Percentiles rank a stretch among this genome's conserved stretches.
Evolutionary conservation across 2,888 invertebrate species (phyloP).

Genomic region (Drosophila formosana): DNA sequence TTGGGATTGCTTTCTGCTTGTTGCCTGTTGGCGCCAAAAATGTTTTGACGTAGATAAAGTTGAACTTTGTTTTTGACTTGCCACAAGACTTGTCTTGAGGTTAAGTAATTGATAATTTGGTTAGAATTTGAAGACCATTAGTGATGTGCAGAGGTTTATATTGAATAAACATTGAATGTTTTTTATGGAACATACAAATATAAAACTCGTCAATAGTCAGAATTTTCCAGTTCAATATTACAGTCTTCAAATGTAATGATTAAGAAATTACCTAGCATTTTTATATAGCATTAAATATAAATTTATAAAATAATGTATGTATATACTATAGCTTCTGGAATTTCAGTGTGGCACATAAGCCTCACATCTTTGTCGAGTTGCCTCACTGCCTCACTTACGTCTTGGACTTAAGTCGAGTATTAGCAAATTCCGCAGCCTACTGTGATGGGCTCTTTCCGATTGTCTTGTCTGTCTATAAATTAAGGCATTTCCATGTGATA

Average conservation of each 20-base stretch:
- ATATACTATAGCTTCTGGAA: too few relatives aligned
- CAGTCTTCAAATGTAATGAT: too few relatives aligned
- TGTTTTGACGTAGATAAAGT: background rate
- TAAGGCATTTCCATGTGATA: conserved; percentile 66
- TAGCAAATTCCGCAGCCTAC: conserved; percentile 3
- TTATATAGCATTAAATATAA: too few relatives aligned
- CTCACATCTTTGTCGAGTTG: background rate
- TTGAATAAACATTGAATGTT: too few relatives aligned
- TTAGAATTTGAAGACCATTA: background rate
- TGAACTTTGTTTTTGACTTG: background rate
- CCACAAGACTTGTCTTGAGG: background rate
- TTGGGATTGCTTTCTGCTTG: background rate
- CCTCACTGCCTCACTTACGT: background rate
- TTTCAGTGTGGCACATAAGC: too few relatives aligned
- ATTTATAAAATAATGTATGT: too few relatives aligned
- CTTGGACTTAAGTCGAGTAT: background rate
- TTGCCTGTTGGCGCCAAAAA: conserved; percentile 2
- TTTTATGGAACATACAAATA: too few relatives aligned
- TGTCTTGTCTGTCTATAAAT: conserved; percentile 54
- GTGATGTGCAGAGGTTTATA: too few relatives aligned
- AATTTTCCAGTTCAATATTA: too few relatives aligned
- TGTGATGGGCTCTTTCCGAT: background rate
- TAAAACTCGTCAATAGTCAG: too few relatives aligned
- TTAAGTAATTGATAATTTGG: background rate
- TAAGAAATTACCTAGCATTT: too few relatives aligned